A percentile compares a stretch with the other conserved stretches of the same genome.
These are phyloP conservation scores for Platerodrilus igneus DNA, from an alignment of 2,888 invertebrate genomes.

Conservation along the genomic window DNA sequence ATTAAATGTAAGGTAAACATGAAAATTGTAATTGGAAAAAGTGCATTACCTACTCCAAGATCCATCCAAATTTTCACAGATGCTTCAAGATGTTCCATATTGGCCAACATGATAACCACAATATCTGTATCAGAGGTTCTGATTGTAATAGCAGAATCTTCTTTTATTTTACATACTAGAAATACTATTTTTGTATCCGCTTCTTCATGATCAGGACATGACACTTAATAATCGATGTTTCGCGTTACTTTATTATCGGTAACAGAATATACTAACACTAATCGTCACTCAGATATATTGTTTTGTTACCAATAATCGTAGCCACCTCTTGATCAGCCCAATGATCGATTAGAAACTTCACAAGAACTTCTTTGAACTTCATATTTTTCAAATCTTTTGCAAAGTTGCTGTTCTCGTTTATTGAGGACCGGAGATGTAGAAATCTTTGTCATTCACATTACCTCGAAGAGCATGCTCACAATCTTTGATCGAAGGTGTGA, in stretches of 20 bases:
- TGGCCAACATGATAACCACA: constrained; percentile 25
- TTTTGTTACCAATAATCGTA: constrained; percentile 29
- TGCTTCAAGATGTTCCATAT: constrained; percentile 27
- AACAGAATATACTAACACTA: constrained; percentile 22
- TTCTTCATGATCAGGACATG: constrained; percentile 28
- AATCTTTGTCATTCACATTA: constrained; percentile 18
- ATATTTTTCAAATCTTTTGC: constrained; percentile 17
- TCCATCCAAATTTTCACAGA: constrained; percentile 25
- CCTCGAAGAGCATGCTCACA: constrained; percentile 26
- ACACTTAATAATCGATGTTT: constrained; percentile 14
- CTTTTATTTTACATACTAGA: constrained; percentile 22
- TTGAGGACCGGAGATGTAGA: constrained; percentile 16
- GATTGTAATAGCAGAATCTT: constrained; percentile 19
- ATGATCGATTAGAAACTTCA: constrained; percentile 33
- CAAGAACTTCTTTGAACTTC: constrained; percentile 28
- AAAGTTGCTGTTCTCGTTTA: constrained; percentile 22
- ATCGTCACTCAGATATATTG: constrained; percentile 25
- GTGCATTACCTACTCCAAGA: constrained; percentile 25
- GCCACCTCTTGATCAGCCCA: constrained; percentile 31
- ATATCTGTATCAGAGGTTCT: constrained; percentile 25
- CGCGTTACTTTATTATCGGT: too few relatives aligned
- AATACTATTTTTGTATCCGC: constrained; percentile 30
- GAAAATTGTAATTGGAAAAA: too few relatives aligned
- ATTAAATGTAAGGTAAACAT: too few relatives aligned
- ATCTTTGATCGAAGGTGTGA: constrained; percentile 31